A percentile compares a stretch with the other conserved stretches of the same genome.
These are phyloP conservation scores for Cranoglanis bouderius DNA, from an alignment of 2,113 vertebrate genomes.

Conservation along the genomic window DNA sequence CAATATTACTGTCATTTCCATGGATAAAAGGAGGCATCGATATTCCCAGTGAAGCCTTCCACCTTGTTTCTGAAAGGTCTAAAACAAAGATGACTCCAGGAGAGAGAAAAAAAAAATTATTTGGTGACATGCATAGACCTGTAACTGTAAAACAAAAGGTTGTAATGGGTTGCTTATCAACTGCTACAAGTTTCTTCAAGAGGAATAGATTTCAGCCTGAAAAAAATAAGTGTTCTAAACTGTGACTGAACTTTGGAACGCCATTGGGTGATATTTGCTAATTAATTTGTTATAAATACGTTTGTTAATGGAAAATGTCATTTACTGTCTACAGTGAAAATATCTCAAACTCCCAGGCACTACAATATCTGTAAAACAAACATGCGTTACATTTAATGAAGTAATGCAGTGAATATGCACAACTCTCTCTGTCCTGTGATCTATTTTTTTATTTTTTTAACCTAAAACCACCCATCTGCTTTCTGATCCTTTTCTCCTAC, in stretches of 20 bases:
- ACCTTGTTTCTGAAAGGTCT: conserved; percentile 28
- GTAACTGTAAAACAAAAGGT: neutral
- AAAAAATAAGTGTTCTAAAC: neutral
- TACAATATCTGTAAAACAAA: neutral
- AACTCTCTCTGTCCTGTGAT: neutral
- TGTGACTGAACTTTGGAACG: neutral
- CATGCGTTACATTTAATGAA: neutral
- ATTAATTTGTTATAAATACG: neutral
- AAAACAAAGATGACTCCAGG: conserved; percentile 9
- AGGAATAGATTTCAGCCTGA: neutral
- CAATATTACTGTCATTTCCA: neutral
- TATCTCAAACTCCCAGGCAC: neutral
- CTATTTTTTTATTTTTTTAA: neutral
- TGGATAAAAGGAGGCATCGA: neutral
- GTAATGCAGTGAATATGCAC: neutral
- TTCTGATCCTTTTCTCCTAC: neutral
- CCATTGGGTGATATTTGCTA: neutral
- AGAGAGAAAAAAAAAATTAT: neutral
- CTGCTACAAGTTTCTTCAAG: neutral
- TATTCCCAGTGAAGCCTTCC: conserved; percentile 42
- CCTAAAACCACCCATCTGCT: neutral
- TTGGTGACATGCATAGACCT: conserved; percentile 15
- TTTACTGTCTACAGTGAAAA: neutral
- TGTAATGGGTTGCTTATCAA: neutral
- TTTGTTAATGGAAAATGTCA: neutral